Conservation (phyloP, 2,888 invertebrate genomes). For the Muschampia staudingeri region DNA sequence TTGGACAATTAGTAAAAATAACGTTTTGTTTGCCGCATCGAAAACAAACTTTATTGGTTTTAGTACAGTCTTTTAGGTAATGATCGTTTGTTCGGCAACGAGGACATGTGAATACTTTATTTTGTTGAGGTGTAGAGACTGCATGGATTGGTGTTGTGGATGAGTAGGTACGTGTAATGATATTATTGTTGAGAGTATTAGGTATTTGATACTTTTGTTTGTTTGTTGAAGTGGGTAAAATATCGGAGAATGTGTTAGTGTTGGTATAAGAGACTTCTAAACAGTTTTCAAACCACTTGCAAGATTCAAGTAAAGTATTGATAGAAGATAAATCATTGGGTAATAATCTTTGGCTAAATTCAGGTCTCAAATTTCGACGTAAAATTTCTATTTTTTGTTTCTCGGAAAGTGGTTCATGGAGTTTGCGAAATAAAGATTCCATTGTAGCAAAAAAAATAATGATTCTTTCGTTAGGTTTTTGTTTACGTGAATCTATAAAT, state of each 20-base stretch:
- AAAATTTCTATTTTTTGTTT: constrained; percentile 1
- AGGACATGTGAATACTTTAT: constrained; percentile 4
- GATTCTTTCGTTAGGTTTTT: not conserved
- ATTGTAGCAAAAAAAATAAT: not conserved
- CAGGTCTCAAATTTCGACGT: not conserved
- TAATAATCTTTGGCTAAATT: not conserved
- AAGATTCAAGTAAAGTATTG: not conserved
- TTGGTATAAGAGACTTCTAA: not conserved
- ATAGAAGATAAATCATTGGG: not conserved
- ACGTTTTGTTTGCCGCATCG: not conserved
- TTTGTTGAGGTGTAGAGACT: not conserved
- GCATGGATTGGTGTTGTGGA: not conserved
- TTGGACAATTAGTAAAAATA: constrained; percentile 1
- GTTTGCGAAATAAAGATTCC: constrained; percentile 4
- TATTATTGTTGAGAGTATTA: not conserved
- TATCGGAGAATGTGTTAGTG: not conserved
- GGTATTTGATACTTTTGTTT: too few species aligned
- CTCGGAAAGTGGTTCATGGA: constrained; percentile 1
- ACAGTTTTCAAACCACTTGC: not conserved
- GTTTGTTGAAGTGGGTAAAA: not conserved
- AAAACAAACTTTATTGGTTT: constrained; percentile 2
- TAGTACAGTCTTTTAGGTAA: not conserved
- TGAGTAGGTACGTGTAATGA: not conserved
- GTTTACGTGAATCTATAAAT: not conserved
- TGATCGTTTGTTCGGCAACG: constrained; percentile 8